Evolutionary conservation across 1,140 invertebrate genomes (phyloP).

Genomic region (Cataglyphis hispanica): DNA sequence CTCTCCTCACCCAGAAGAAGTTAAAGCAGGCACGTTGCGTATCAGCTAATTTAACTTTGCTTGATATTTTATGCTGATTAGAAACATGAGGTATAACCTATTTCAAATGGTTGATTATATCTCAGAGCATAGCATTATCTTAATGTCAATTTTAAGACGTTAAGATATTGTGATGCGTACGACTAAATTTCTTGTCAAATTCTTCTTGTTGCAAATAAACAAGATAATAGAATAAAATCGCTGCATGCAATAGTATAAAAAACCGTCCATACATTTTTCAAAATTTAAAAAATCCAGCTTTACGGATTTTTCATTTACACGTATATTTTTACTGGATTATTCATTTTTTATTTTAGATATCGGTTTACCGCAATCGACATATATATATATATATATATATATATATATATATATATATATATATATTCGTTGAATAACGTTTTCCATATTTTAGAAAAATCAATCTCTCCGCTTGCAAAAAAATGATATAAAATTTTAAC

Average conservation of each 20-base stretch:
- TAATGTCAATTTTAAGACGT: conserved; percentile 20
- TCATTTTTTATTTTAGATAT: conserved; percentile 48
- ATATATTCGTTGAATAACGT: conserved; percentile 25
- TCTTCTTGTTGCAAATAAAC: background rate
- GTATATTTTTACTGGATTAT: conserved; percentile 30
- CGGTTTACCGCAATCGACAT: conserved; percentile 28
- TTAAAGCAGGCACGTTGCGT: background rate
- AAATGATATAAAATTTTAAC: background rate
- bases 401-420: background rate
- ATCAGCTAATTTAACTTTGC: conserved; percentile 50
- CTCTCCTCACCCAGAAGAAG: conserved; percentile 41
- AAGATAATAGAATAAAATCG: background rate
- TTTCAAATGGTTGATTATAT: conserved; percentile 50
- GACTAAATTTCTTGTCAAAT: conserved; percentile 12
- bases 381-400: background rate
- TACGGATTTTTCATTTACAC: conserved; percentile 26
- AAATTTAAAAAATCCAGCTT: conserved; percentile 30
- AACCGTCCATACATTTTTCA: background rate
- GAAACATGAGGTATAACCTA: conserved; percentile 53
- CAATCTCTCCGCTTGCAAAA: background rate
- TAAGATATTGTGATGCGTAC: conserved; percentile 8
- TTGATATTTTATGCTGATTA: conserved; percentile 58
- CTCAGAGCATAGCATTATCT: conserved; percentile 9
- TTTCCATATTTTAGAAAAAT: background rate
- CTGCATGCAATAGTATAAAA: background rate